phyloP scores from a whole-genome alignment of 1,140 invertebrate genomes.

The Venturia canescens region DNA sequence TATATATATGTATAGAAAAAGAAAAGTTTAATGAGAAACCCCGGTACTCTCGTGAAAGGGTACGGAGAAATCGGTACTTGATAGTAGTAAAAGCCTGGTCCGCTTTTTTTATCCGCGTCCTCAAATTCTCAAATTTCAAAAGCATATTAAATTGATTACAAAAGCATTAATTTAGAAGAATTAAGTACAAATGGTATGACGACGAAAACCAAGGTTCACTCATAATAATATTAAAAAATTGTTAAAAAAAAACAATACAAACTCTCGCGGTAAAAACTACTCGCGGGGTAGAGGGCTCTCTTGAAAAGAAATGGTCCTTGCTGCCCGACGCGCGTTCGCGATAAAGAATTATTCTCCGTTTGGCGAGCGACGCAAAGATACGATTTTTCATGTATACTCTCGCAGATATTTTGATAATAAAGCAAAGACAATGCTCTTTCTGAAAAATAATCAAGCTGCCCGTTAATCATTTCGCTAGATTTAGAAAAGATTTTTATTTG shows the following conservation, averaged over 20 bases:
- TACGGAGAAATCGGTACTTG: too few relatives aligned
- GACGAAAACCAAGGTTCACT: conserved; percentile 9
- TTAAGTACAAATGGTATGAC: conserved; percentile 66
- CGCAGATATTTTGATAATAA: conserved; percentile 64
- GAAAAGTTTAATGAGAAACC: too few relatives aligned
- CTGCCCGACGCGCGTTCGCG: background rate
- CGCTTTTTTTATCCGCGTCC: too few relatives aligned
- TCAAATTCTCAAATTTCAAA: too few relatives aligned
- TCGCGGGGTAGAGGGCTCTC: too few relatives aligned
- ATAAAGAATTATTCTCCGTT: conserved; percentile 25
- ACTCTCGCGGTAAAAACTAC: too few relatives aligned
- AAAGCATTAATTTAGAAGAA: conserved; percentile 45
- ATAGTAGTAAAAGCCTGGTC: too few relatives aligned
- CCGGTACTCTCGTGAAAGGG: too few relatives aligned
- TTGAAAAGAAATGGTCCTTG: conserved; percentile 11
- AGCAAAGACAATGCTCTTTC: conserved; percentile 51
- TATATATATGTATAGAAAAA: too few relatives aligned
- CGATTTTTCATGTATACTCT: conserved; percentile 41
- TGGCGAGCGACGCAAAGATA: conserved; percentile 8
- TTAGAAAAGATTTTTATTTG: too few relatives aligned
- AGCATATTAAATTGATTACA: too few relatives aligned
- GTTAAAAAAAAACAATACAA: too few relatives aligned
- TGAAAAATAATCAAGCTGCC: background rate
- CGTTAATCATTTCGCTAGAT: background rate
- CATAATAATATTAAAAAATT: background rate